phyloP scores from a whole-genome alignment of 1,140 invertebrate genomes.

The Odontomachus brunneus region DNA sequence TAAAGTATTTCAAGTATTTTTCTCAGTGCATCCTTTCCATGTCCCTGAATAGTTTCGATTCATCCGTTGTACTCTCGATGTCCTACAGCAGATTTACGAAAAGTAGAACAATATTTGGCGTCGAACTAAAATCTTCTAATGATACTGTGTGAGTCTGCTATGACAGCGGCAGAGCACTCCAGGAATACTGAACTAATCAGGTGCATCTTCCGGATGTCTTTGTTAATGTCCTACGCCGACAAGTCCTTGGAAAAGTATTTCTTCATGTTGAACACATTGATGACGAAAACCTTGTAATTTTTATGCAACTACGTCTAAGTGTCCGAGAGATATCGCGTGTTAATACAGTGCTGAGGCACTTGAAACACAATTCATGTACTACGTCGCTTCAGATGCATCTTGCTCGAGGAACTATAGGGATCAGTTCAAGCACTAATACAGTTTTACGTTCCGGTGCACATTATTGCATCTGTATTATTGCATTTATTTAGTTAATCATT shows the following conservation, averaged over 20 bases:
- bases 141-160: neutral
- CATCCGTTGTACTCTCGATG: neutral
- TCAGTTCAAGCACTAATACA: constrained; percentile 82
- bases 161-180: neutral
- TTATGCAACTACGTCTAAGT: constrained; percentile 68
- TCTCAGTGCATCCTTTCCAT: too few species aligned
- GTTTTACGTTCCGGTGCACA: constrained; percentile 64
- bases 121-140: neutral
- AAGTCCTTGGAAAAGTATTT: constrained; percentile 27
- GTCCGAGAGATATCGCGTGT: constrained; percentile 70
- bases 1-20: too few species aligned
- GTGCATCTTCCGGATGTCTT: neutral
- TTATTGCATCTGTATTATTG: too few species aligned
- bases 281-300: constrained; percentile 45
- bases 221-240: neutral
- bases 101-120: neutral
- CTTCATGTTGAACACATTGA: constrained; percentile 49
- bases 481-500: too few species aligned
- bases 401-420: constrained; percentile 82
- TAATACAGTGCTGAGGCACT: constrained; percentile 82
- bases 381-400: constrained; percentile 84
- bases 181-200: neutral
- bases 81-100: neutral
- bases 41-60: too few species aligned
- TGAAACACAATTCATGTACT: constrained; percentile 75